Percentiles rank a stretch among this genome's conserved stretches.
phyloP scores from a whole-genome alignment of 1,140 invertebrate genomes.

The Asobara japonica region DNA sequence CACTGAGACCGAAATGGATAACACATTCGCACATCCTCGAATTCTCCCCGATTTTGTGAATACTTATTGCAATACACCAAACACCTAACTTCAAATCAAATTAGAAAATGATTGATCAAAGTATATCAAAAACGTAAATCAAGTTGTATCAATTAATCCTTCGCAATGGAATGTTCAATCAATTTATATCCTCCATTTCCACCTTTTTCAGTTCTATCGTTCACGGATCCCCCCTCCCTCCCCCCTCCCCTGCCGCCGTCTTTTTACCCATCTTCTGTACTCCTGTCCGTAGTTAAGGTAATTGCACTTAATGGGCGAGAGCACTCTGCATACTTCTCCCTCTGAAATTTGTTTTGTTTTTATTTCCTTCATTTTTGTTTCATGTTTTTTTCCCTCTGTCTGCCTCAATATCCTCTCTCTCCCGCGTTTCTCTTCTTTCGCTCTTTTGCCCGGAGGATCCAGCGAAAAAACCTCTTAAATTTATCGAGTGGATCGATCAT shows the following conservation, averaged over 20 bases:
- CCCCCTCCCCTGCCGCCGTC: background rate
- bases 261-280: conserved; percentile 1
- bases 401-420: too few species aligned
- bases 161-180: conserved; percentile 25
- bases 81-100: too few species aligned
- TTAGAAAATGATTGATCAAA: background rate
- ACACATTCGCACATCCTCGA: too few species aligned
- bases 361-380: conserved; percentile 21
- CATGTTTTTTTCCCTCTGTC: conserved; percentile 16
- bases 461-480: conserved; percentile 5
- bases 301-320: conserved; percentile 30
- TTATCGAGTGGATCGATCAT: conserved; percentile 17
- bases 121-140: conserved; percentile 18
- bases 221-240: background rate
- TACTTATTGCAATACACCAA: too few species aligned
- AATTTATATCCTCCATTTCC: background rate
- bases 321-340: conserved; percentile 18
- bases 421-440: background rate
- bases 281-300: conserved; percentile 19
- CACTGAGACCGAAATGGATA: too few species aligned
- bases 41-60: too few species aligned
- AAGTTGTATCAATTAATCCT: conserved; percentile 33
- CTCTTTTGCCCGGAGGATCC: background rate
- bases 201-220: background rate
- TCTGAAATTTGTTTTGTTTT: conserved; percentile 1